Conservation (phyloP, 2,888 invertebrate species). For the Diplazon laetatorius region DNA sequence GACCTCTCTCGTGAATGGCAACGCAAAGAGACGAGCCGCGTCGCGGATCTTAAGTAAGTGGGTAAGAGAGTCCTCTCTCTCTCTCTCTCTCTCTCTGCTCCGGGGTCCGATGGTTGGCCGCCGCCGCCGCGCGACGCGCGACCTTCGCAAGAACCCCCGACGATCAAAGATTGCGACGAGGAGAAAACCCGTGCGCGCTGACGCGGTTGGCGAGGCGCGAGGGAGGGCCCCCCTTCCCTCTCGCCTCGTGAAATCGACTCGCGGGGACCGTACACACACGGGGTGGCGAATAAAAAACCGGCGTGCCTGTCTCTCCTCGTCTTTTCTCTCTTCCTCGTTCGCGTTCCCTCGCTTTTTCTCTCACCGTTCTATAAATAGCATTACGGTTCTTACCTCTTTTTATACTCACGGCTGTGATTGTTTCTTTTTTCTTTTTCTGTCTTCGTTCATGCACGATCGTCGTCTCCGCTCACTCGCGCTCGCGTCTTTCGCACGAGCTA, state of each 20-base stretch:
- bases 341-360: constrained; percentile 56
- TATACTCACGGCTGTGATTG: too few species aligned
- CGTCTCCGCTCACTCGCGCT: not conserved
- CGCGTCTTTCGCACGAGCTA: not conserved
- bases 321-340: constrained; percentile 44
- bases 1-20: constrained; percentile 68
- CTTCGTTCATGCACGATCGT: not conserved
- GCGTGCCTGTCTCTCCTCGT: constrained; percentile 53
- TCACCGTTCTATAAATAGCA: constrained; percentile 63
- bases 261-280: constrained; percentile 39
- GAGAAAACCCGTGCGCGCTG: too few species aligned
- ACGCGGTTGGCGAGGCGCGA: constrained; percentile 34
- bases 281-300: constrained; percentile 63
- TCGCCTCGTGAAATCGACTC: constrained; percentile 50
- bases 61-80: constrained; percentile 51
- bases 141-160: constrained; percentile 77
- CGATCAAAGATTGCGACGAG: constrained; percentile 76
- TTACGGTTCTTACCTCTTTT: constrained; percentile 60
- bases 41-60: constrained; percentile 55
- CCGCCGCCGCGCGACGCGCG: too few species aligned
- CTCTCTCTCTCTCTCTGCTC: constrained; percentile 55
- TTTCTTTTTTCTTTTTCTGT: constrained; percentile 33
- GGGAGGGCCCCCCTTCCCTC: constrained; percentile 47
- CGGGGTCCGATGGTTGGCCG: too few species aligned
- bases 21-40: constrained; percentile 59